These are phyloP conservation scores for Epizoanthus rinbou DNA, from an alignment of 92 coral and sea anemone species.

Conservation along the genomic window DNA sequence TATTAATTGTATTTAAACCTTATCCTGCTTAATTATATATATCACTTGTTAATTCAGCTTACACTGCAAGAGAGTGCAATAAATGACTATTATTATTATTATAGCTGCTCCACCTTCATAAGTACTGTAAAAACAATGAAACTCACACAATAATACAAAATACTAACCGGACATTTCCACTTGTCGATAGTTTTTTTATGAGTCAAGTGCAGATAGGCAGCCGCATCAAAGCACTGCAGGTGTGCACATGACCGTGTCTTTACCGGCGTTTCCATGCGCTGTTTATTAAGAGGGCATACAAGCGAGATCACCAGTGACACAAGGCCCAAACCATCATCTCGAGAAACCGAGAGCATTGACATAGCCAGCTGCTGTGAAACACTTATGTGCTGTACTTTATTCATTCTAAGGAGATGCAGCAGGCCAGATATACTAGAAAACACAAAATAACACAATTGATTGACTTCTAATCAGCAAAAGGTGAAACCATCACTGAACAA, in stretches of 20 bases:
- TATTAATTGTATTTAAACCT: too few relatives aligned
- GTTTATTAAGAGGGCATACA: constrained; percentile 24
- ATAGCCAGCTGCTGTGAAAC: constrained; percentile 8
- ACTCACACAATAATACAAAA: too few relatives aligned
- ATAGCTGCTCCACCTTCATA: too few relatives aligned
- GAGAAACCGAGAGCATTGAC: background rate
- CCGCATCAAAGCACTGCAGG: constrained; percentile 35
- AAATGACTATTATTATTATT: too few relatives aligned
- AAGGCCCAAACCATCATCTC: constrained; percentile 36
- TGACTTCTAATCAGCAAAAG: too few relatives aligned
- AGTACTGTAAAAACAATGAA: too few relatives aligned
- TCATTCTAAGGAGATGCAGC: background rate
- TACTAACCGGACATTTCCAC: constrained; percentile 43
- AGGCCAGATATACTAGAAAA: constrained; percentile 5
- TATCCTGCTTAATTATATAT: too few relatives aligned
- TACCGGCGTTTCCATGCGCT: constrained; percentile 22
- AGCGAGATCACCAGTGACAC: constrained; percentile 24
- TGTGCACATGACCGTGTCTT: constrained; percentile 2
- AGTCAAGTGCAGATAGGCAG: background rate
- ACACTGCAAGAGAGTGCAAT: too few relatives aligned
- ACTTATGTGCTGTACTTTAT: background rate
- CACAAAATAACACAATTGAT: too few relatives aligned
- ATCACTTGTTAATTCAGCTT: too few relatives aligned
- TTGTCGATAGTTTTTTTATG: background rate
- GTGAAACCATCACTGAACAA: too few relatives aligned